A percentile compares a stretch with the other conserved stretches of the same genome.
Evolutionary conservation across 2,113 vertebrate species (phyloP).

Genomic region (Campylomormyrus tamandua): DNA sequence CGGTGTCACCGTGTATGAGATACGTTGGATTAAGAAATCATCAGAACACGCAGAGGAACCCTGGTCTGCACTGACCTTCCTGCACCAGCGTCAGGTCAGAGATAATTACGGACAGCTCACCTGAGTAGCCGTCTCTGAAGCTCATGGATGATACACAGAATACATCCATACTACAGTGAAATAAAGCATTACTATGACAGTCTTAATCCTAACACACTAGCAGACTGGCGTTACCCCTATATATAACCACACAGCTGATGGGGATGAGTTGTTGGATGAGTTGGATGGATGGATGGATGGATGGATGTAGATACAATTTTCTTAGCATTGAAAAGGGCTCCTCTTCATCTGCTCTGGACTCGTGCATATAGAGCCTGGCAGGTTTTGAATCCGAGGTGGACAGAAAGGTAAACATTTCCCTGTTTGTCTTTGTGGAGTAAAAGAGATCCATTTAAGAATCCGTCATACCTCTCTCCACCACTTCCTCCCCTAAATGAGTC

Average conservation of each 20-base stretch:
- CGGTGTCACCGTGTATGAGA: background rate
- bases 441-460: background rate
- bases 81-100: background rate
- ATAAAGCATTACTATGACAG: background rate
- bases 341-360: background rate
- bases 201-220: background rate
- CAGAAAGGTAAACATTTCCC: slow-evolving; percentile 8
- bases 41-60: background rate
- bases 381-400: background rate
- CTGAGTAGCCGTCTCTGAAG: background rate
- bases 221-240: background rate
- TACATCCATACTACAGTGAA: background rate
- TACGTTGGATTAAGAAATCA: background rate
- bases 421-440: background rate
- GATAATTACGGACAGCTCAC: background rate
- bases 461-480: background rate
- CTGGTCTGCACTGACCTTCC: background rate
- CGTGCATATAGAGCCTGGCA: background rate
- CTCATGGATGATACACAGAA: background rate
- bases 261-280: background rate
- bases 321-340: background rate
- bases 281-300: background rate
- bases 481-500: background rate
- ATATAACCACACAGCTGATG: background rate
- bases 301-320: background rate